A percentile compares a stretch with the other conserved stretches of the same genome.
phyloP scores from a whole-genome alignment of 1,140 invertebrate species.

The Drosophila ironensis region DNA sequence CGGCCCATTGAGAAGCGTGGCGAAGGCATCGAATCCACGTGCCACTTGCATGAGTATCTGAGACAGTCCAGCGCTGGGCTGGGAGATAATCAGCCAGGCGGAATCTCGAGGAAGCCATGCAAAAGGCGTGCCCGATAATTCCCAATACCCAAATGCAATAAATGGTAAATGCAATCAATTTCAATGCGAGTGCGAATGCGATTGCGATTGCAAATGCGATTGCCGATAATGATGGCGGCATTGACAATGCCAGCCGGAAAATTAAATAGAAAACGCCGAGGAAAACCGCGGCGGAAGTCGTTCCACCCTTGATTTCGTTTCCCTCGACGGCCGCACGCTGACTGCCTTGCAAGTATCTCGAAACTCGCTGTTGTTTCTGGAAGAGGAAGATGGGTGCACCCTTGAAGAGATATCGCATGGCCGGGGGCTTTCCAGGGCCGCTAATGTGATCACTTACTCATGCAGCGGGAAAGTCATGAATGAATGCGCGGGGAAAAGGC shows the following conservation, averaged over 20 bases:
- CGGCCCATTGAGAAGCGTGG: conserved; percentile 31
- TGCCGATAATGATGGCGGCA: conserved; percentile 32
- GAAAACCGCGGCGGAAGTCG: conserved; percentile 40
- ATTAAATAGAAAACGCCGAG: conserved; percentile 59
- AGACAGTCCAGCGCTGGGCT: conserved; percentile 22
- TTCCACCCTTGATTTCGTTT: conserved; percentile 6
- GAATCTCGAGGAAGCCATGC: conserved; percentile 18
- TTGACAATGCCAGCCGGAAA: conserved; percentile 55
- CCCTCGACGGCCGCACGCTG: not conserved
- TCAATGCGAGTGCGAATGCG: conserved; percentile 33
- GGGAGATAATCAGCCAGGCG: not conserved
- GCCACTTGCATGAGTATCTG: conserved; percentile 3
- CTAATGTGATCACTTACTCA: conserved; percentile 34
- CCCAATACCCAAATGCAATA: conserved; percentile 58
- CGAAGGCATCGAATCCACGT: conserved; percentile 5
- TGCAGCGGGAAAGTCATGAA: conserved; percentile 42
- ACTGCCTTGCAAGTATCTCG: too few species aligned
- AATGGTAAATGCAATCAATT: conserved; percentile 78
- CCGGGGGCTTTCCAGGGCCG: conserved; percentile 4
- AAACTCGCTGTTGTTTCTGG: too few species aligned
- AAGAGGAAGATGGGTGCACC: not conserved
- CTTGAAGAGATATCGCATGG: conserved; percentile 11
- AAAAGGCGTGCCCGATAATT: conserved; percentile 33
- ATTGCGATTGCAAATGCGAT: conserved; percentile 22
- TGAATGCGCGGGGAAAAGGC: conserved; percentile 45